These are phyloP conservation scores for Poeciliopsis turneri DNA, from an alignment of 2,797 vertebrate species.

Conservation along the genomic window DNA sequence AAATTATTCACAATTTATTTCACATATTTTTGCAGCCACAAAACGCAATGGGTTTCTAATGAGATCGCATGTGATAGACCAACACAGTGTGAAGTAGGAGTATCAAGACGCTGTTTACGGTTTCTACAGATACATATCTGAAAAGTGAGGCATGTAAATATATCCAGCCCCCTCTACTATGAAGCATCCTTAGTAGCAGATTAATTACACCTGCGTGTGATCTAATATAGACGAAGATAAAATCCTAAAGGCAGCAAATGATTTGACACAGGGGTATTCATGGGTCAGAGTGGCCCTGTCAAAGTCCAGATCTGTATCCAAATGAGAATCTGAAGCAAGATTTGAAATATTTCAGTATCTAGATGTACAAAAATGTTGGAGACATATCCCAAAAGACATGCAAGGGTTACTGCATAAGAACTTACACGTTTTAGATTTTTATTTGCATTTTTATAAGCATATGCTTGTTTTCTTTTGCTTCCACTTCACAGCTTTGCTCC, in stretches of 20 bases:
- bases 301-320: background rate
- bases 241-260: background rate
- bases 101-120: background rate
- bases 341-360: background rate
- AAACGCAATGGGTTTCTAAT: background rate
- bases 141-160: background rate
- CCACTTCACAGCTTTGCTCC: background rate
- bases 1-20: slow-evolving; percentile 3
- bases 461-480: background rate
- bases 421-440: background rate
- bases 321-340: background rate
- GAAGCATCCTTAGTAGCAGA: background rate
- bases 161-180: background rate
- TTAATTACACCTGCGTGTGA: background rate
- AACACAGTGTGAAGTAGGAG: background rate
- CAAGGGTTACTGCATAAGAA: background rate
- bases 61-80: background rate
- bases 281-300: background rate
- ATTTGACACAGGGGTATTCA: background rate
- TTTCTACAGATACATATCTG: background rate
- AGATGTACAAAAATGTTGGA: background rate
- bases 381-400: background rate
- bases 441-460: background rate
- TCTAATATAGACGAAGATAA: background rate
- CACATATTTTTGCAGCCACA: background rate